Conservation (phyloP, 2,797 vertebrate genomes). For the Rhinichthys osculus region DNA sequence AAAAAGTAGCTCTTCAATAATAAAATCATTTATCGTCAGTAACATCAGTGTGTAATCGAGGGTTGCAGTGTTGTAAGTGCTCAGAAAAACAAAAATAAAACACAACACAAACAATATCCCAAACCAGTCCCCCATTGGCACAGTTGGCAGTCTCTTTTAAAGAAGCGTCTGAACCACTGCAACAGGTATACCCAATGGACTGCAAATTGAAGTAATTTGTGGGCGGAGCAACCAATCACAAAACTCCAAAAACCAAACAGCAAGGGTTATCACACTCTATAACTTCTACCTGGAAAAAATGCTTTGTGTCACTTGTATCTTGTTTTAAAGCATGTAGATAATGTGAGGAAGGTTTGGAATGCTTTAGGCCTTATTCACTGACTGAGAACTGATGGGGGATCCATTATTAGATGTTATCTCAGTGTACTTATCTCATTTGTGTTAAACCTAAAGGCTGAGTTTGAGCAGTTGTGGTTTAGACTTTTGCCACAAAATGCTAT, state of each 20-base stretch:
- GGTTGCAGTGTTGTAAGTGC: background rate
- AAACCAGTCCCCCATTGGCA: background rate
- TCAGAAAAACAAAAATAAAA: background rate
- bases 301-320: background rate
- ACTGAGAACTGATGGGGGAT: background rate
- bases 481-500: constrained; percentile 25
- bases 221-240: background rate
- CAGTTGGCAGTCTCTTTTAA: background rate
- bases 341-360: background rate
- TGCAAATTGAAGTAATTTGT: background rate
- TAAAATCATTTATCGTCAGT: no score
- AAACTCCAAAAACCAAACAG: background rate
- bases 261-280: background rate
- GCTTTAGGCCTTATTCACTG: background rate
- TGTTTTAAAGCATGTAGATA: background rate
- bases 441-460: constrained; percentile 33
- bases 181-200: background rate
- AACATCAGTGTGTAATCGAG: no score
- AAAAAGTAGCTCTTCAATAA: no score
- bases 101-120: background rate
- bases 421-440: constrained; percentile 32
- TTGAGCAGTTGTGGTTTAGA: constrained; percentile 47
- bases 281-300: background rate
- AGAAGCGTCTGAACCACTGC: background rate
- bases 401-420: constrained; percentile 27